Percentiles rank a stretch among this genome's conserved stretches.
Evolutionary conservation across 2,888 invertebrate species (phyloP).

Genomic region (Selenia dentaria): DNA sequence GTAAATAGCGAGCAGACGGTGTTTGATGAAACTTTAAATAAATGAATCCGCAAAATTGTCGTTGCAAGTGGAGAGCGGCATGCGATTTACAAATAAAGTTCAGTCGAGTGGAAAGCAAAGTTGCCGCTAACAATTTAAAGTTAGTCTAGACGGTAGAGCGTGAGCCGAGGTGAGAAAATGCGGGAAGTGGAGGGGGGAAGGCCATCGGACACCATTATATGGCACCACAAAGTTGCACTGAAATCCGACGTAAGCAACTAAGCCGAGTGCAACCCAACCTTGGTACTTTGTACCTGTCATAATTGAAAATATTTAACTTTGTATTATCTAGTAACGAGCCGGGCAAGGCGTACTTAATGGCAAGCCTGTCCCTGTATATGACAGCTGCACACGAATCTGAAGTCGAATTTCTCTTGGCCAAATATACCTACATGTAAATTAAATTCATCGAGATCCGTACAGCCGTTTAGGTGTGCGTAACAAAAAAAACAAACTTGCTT

Average conservation of each 20-base stretch:
- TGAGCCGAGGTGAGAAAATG: slow-evolving; percentile 69
- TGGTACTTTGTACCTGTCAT: no score
- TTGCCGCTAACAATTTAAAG: slow-evolving; percentile 78
- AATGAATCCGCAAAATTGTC: slow-evolving; percentile 49
- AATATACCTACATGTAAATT: no score
- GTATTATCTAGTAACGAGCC: no score
- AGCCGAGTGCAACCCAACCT: not conserved
- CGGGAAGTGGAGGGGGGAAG: slow-evolving; percentile 37
- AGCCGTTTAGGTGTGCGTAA: no score
- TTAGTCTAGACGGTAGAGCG: slow-evolving; percentile 60
- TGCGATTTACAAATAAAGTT: slow-evolving; percentile 71
- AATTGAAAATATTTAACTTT: no score
- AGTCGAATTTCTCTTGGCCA: no score
- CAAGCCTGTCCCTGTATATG: no score
- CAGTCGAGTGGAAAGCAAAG: slow-evolving; percentile 63
- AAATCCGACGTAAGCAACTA: slow-evolving; percentile 41
- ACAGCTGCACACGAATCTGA: no score
- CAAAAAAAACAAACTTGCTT: no score
- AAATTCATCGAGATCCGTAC: no score
- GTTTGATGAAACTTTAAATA: slow-evolving; percentile 34
- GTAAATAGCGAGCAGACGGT: slow-evolving; percentile 2
- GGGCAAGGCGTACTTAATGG: no score
- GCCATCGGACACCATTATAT: slow-evolving; percentile 46
- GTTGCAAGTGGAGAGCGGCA: slow-evolving; percentile 54
- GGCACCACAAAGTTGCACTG: slow-evolving; percentile 59